Base-by-base conservation (phyloP, 2,797 vertebrate genomes). In the Lateolabrax maculatus region DNA sequence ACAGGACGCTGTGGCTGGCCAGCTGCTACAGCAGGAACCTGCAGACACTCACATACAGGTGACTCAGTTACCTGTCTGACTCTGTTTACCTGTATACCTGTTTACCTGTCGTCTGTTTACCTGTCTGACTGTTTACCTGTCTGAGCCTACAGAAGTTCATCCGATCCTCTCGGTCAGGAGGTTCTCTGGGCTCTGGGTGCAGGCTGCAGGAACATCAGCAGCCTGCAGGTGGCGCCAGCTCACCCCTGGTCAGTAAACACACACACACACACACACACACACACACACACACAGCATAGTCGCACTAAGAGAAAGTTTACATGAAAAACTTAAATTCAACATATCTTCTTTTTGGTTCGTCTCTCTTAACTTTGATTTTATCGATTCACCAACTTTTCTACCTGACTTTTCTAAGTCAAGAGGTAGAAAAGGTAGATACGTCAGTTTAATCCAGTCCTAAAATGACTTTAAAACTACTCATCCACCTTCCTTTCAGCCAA, bases 181-280 rank as follows among this genome's bases (percentile, higher is more conserved):
- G 97, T 98, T 58, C 97, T 98, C 63, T 99, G 97, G 98, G 97
- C 97, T 9, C 92, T 98, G 25, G 97, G 97, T 1, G 97, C 98
- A 0, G 98, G 97, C 77, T 99, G 97, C 93, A 95, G 97, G 90
- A 96, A 96, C 93, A 97, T 98, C 75, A 95, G 95, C 83, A 97
- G 95, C 86, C 95, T 98, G 43, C 96, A 97, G 88, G 96, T 98
- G 51, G 96, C 97, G 0, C 97, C 98, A 3, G 91, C 96, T 51
- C 95, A 97, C 52, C 97, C 97, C 0, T 97, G 97, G 97, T 98
- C 89, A 96, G 96, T 75, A 6, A 5, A 41, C 11, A 34, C 44
- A 29, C 29, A 3, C 1, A 21, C 15, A 34, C 25, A 41, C 10
- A 51, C 21, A 51, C n/a, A 27, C 29, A 49, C 62, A 48, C 48